Percentiles rank a stretch among this genome's conserved stretches.
These are phyloP conservation scores for Pristionchus mayeri DNA, from an alignment of 2,888 invertebrate genomes.

Conservation along the genomic window DNA sequence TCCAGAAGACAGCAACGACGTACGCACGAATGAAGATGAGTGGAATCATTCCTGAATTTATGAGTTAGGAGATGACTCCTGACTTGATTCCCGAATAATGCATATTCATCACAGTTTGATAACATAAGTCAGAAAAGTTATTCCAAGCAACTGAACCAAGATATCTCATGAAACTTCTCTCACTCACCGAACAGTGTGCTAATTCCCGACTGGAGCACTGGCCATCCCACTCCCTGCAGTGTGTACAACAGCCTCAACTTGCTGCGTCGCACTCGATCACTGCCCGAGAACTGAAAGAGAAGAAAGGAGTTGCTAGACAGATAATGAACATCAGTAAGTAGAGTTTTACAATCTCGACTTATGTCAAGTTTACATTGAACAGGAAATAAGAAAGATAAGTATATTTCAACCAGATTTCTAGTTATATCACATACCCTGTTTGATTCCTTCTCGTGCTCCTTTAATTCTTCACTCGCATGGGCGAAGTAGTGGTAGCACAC, in stretches of 20 bases:
- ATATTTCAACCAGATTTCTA: background rate
- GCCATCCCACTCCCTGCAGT: slow-evolving; percentile 73
- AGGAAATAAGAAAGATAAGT: background rate
- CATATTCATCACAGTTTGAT: no score
- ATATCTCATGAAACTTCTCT: no score
- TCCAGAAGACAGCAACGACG: slow-evolving; percentile 75
- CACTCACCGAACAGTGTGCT: slow-evolving; percentile 64
- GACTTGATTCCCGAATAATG: no score
- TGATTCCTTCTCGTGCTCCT: slow-evolving; percentile 35
- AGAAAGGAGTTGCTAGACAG: no score
- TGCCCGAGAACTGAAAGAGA: slow-evolving; percentile 44
- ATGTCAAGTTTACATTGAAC: no score
- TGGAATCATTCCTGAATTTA: slow-evolving; percentile 71
- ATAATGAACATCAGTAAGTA: background rate
- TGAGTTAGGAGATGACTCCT: no score
- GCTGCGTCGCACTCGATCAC: slow-evolving; percentile 1
- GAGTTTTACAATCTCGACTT: background rate
- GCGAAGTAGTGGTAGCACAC: slow-evolving; percentile 75
- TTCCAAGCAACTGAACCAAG: no score
- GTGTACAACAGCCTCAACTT: slow-evolving; percentile 65
- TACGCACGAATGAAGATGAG: slow-evolving; percentile 74
- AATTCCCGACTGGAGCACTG: slow-evolving; percentile 72
- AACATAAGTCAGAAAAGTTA: no score
- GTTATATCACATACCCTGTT: slow-evolving; percentile 2
- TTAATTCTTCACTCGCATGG: slow-evolving; percentile 59